Conservation (phyloP, 2,888 invertebrate species). For the Agriopis leucophaearia region DNA sequence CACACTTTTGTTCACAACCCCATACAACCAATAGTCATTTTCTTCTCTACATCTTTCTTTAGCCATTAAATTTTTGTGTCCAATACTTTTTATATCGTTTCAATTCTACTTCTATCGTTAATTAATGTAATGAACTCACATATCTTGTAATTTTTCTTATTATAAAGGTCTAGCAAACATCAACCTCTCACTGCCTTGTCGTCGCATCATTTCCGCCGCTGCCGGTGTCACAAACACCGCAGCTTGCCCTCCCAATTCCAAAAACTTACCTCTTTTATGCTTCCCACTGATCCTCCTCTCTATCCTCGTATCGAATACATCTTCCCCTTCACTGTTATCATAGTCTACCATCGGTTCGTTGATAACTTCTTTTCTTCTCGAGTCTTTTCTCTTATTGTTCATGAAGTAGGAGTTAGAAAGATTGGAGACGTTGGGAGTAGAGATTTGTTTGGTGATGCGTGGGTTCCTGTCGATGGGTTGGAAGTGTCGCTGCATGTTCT, state of each 20-base stretch:
- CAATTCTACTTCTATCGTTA: background rate
- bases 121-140: background rate
- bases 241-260: constrained; percentile 75
- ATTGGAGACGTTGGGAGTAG: constrained; percentile 74
- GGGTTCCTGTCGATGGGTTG: constrained; percentile 69
- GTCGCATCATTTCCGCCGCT: constrained; percentile 77
- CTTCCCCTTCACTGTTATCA: constrained; percentile 81
- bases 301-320: constrained; percentile 76
- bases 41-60: background rate
- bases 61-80: constrained; percentile 12
- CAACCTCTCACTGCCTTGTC: constrained; percentile 78
- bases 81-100: background rate
- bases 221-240: constrained; percentile 79
- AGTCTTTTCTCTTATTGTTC: constrained; percentile 65
- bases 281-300: constrained; percentile 68
- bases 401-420: constrained; percentile 72
- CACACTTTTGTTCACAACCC: constrained; percentile 21
- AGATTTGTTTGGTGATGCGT: constrained; percentile 69
- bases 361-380: constrained; percentile 70
- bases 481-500: constrained; percentile 76
- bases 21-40: constrained; percentile 11
- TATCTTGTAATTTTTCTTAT: constrained; percentile 6
- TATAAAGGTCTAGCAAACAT: constrained; percentile 78
- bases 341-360: constrained; percentile 82
- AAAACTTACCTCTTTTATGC: constrained; percentile 71